Evolutionary conservation across 2,113 vertebrate genomes (phyloP).

Genomic region (Athene cunicularia): DNA sequence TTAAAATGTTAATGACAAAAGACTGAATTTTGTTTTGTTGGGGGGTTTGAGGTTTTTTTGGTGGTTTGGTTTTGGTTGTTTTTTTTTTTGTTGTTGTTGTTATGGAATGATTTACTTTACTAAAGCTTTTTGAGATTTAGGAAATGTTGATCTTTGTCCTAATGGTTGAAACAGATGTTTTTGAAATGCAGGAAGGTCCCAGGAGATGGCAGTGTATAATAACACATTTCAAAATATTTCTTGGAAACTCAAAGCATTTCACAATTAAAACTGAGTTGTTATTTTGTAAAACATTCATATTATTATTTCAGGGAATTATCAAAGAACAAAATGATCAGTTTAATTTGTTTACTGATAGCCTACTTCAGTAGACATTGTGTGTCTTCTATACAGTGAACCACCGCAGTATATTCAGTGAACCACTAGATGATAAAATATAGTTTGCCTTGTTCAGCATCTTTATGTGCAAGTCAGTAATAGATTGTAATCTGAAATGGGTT

Average conservation of each 20-base stretch:
- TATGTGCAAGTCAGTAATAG: neutral
- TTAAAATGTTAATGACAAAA: neutral
- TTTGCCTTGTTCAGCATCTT: conserved; percentile 7
- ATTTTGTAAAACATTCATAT: neutral
- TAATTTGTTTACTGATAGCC: neutral
- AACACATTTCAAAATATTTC: conserved; percentile 25
- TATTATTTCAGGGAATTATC: conserved; percentile 2
- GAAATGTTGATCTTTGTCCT: neutral
- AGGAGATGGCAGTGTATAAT: conserved; percentile 52
- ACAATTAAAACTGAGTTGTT: neutral
- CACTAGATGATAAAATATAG: neutral
- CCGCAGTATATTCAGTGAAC: neutral
- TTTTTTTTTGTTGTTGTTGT: neutral
- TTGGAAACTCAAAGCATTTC: neutral
- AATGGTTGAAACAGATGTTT: neutral
- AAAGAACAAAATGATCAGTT: neutral
- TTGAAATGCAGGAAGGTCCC: conserved; percentile 37
- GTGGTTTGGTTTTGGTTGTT: no score
- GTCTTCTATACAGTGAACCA: neutral
- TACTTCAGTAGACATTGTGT: neutral
- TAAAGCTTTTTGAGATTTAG: neutral
- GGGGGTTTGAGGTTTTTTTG: no score
- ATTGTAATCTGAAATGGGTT: neutral
- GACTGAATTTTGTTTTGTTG: neutral
- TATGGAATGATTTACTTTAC: neutral